Percentiles rank a stretch among this genome's conserved stretches.
phyloP scores from a whole-genome alignment of 2,113 vertebrate genomes.

The Ellobius talpinus region DNA sequence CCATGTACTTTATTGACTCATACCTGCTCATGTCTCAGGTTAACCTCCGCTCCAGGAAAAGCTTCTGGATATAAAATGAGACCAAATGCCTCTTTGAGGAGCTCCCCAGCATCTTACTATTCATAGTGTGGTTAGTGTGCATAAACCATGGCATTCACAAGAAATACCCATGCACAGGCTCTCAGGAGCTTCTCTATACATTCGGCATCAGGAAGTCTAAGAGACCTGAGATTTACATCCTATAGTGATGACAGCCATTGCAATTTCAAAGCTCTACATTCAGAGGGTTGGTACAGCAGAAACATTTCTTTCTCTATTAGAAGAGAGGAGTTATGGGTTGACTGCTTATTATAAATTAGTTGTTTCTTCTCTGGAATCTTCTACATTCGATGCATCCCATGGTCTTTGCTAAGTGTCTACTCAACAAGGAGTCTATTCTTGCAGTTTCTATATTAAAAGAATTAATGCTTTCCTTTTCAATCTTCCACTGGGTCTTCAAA shows the following conservation, averaged over 20 bases:
- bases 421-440: not conserved
- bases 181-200: not conserved
- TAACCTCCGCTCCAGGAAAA: not conserved
- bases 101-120: not conserved
- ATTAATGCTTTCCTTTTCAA: not conserved
- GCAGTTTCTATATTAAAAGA: constrained; percentile 23
- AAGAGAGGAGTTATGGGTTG: not conserved
- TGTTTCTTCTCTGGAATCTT: not conserved
- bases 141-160: not conserved
- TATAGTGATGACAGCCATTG: not conserved
- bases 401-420: not conserved
- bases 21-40: not conserved
- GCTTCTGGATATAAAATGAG: not conserved
- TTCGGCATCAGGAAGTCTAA: not conserved
- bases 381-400: not conserved
- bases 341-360: not conserved
- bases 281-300: not conserved
- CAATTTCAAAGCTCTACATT: not conserved
- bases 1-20: not conserved
- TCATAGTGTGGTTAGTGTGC: not conserved
- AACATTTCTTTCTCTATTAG: not conserved
- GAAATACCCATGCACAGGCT: not conserved
- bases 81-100: not conserved
- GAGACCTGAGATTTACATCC: not conserved
- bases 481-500: not conserved